Base-by-base conservation (phyloP, 64 coral and sea anemone genomes). In the Dendronephthya gigantea region DNA sequence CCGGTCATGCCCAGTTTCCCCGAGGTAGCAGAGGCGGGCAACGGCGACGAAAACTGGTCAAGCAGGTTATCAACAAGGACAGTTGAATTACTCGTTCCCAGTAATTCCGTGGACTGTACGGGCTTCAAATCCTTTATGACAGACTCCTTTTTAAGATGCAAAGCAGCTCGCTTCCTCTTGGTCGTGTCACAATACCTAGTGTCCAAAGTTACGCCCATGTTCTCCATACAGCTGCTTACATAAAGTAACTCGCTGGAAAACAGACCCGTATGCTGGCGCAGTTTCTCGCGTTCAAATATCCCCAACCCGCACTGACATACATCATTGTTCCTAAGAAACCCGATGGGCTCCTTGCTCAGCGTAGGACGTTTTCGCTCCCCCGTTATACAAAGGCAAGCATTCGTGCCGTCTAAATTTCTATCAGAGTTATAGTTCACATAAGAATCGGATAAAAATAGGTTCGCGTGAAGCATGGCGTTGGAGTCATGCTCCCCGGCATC, bases 21-120 rank as follows among this genome's bases (percentile, higher is more conserved):
- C 22, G 72, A 79, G 0, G 72, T 79, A 34, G 72, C 72, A 4
- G 30, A 36, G 52, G 92, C 93, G 6, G 95, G 89, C 34, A 98
- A 92, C 0, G 95, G 92, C 19, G 95, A 98, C 10, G 95, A 98
- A 65, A 90, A 98, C 87, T 98, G 95, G 49, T 93, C 90, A 10
- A 93, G 82, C 81, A 98, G 70, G 34, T 90, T 86, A 83, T 98
- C 95, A 14, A 98, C 87, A 35, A 98, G 76, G 50, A 82, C 59
- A 12, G 79, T 81, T 3, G 89, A 87, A 30, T 91, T 79, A 35
- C 72, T 79, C 10, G 72, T 79, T 8, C 36, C 72, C 30, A 79
- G 36, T 35, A 79, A 19, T 33, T 79, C 72, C 25, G 37, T 79
- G 9, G 11, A 5, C 28, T 79, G 31, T 17, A 29, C 72, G 31